Percentiles rank a stretch among this genome's conserved stretches.
phyloP scores from a whole-genome alignment of 2,797 vertebrate genomes.

The Notolepis coatsorum region DNA sequence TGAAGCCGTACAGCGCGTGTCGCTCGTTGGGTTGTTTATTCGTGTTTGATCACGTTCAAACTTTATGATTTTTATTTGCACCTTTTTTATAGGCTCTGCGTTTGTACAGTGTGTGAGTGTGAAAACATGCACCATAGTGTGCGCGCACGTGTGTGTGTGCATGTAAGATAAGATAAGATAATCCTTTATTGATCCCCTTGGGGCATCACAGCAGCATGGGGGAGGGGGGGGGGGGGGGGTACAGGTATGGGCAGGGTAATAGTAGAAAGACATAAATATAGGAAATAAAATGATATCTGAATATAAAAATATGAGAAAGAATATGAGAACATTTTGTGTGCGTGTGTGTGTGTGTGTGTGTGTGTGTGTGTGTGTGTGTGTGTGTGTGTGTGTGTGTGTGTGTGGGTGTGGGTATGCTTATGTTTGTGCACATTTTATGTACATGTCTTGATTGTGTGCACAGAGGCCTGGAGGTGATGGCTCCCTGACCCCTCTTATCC shows the following conservation, averaged over 20 bases:
- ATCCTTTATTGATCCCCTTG: no score
- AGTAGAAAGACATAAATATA: no score
- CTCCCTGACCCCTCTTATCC: constrained; percentile 40
- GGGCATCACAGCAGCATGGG: no score
- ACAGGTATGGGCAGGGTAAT: no score
- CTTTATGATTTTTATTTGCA: neutral
- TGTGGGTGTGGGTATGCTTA: neutral
- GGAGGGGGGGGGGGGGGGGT: no score
- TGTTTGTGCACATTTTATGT: neutral
- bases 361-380: constrained; percentile 2
- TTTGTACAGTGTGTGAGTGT: neutral
- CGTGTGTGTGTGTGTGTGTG: neutral
- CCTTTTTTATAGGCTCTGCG: constrained; percentile 1
- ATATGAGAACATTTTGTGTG: no score
- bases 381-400: neutral
- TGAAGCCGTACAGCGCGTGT: neutral
- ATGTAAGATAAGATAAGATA: no score
- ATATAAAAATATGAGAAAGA: no score
- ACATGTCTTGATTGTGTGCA: constrained; percentile 18
- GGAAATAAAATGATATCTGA: no score
- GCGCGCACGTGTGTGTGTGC: neutral
- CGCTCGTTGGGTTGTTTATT: no score
- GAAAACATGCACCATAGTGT: neutral
- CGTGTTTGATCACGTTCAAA: no score
- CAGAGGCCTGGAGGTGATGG: constrained; percentile 51